These are phyloP conservation scores for Nyctibius grandis DNA, from an alignment of 2,797 vertebrate species.

Conservation along the genomic window DNA sequence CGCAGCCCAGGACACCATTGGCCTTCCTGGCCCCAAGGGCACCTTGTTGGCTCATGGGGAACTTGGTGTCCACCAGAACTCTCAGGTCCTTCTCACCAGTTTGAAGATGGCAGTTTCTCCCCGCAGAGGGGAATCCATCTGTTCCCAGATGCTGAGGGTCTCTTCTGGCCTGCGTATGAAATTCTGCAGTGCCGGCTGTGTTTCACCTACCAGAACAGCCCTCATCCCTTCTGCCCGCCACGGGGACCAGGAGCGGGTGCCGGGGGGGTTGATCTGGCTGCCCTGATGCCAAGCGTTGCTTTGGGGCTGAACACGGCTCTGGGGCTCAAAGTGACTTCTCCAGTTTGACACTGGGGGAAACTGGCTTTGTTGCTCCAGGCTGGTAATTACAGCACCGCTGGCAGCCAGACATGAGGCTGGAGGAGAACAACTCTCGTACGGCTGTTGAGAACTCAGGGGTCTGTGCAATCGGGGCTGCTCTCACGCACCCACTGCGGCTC, in stretches of 20 bases:
- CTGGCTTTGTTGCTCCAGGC: neutral
- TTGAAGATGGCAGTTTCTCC: neutral
- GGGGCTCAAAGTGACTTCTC: neutral
- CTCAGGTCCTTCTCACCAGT: too few relatives aligned
- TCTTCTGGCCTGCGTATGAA: neutral
- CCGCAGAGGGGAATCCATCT: neutral
- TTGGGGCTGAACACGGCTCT: rapidly evolving
- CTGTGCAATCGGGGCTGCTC: neutral
- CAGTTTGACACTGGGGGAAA: neutral
- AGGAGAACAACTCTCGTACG: neutral
- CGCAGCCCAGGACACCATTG: too few relatives aligned
- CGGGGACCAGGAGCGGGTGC: neutral
- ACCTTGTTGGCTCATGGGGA: too few relatives aligned
- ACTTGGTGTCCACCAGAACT: too few relatives aligned
- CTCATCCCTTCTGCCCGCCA: rapidly evolving
- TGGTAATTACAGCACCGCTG: neutral
- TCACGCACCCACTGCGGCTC: neutral
- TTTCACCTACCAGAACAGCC: neutral
- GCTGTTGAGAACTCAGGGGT: neutral
- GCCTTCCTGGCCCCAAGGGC: too few relatives aligned
- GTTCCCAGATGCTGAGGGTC: neutral
- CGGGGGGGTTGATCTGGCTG: rapidly evolving
- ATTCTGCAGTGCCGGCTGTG: rapidly evolving
- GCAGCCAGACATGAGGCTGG: rapidly evolving
- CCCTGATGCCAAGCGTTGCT: rapidly evolving